Base-by-base conservation (phyloP, 2,113 vertebrate genomes). In the Muscicapa adusta region DNA sequence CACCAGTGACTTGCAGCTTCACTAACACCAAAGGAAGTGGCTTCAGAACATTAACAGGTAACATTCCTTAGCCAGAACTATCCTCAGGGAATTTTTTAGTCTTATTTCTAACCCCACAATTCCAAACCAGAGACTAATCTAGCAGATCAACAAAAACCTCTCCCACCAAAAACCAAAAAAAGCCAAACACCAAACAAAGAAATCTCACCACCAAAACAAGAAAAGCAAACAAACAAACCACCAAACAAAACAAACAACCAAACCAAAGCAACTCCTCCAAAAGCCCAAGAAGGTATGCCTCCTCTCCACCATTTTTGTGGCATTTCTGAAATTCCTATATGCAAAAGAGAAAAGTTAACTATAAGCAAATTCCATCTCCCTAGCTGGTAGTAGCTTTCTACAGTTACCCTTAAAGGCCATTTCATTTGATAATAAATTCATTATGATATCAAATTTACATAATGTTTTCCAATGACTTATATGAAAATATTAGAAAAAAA, bases 371-470 rank as follows among this genome's bases (percentile, higher is more conserved):
- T 65, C 85, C 16, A 79, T 77, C 31, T 38, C 78, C 67, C 48
- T 66, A 53, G 93, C 63, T 96, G 67, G 81, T 2, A 94, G 87
- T 47, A 93, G 78, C 76, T 96, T 97, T 89, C 90, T 94, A 93
- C 93, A 95, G 96, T 96, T 94, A 97, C 57, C 74, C 74, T 88
- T 89, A 80, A 94, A 97, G 95, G 83, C 85, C 91, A 97, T 95
- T 97, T 96, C 85, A 97, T 94, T 97, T 96, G 88, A 90, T 96
- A 97, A 97, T 96, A 87, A 88, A 98, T 97, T 97, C 96, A 95
- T 58, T 66, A 91, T 63, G 66, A 57, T 50, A 85, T 85, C 54
- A 93, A 93, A 98, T 98, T 97, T 97, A 94, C 97, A 98, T 97
- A 97, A 97, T 97, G 96, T 91, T 97, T 97, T 93, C 93, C 90